Percentiles rank a stretch among this genome's conserved stretches.
Conservation (phyloP, 2,888 invertebrate genomes). For the Dryobotodes eremita region DNA sequence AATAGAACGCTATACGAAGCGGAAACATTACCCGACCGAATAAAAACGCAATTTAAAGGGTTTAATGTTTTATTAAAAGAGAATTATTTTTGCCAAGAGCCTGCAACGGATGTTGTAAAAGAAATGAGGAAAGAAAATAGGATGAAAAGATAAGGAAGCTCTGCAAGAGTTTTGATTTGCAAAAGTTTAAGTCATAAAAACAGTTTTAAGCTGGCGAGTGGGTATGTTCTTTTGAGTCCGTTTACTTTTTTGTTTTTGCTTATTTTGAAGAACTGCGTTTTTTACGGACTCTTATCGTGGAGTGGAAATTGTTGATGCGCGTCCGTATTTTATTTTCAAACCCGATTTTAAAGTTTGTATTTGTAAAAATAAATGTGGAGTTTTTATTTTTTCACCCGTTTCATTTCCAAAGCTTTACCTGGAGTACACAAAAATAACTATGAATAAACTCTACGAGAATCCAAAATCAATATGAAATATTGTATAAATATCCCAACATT, state of each 20-base stretch:
- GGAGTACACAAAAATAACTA: no score
- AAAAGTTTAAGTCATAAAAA: constrained; percentile 51
- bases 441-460: neutral
- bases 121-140: constrained; percentile 46
- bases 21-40: constrained; percentile 46
- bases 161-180: constrained; percentile 50
- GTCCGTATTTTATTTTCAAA: neutral
- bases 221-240: constrained; percentile 15
- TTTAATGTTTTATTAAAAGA: constrained; percentile 51
- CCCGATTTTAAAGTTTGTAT: neutral
- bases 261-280: constrained; percentile 26
- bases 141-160: constrained; percentile 38
- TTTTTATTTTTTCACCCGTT: neutral
- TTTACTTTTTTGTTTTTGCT: constrained; percentile 28
- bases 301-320: constrained; percentile 14
- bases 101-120: constrained; percentile 30
- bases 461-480: neutral
- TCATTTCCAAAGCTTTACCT: neutral
- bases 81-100: constrained; percentile 48
- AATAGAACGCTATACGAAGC: constrained; percentile 21
- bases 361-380: neutral
- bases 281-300: neutral
- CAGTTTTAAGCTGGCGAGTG: constrained; percentile 36
- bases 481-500: neutral
- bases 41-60: constrained; percentile 48